phyloP scores from a whole-genome alignment of 2,888 invertebrate species.

The Alitta virens region DNA sequence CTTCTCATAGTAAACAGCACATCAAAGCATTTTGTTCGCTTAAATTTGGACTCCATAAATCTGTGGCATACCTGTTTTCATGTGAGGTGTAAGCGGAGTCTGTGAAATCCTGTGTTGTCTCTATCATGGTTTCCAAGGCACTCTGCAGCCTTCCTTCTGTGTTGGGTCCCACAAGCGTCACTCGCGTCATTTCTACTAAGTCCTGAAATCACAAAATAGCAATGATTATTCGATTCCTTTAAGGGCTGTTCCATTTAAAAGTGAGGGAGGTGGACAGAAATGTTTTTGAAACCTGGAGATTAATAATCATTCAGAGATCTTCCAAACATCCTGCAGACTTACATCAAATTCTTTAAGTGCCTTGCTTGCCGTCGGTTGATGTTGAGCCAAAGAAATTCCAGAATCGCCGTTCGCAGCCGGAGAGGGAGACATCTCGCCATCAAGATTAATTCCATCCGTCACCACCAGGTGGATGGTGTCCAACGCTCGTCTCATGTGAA shows the following conservation, averaged over 20 bases:
- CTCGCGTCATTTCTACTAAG: slow-evolving; percentile 80
- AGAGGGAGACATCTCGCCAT: slow-evolving; percentile 38
- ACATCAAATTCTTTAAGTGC: slow-evolving; percentile 78
- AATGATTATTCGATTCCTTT: too few relatives aligned
- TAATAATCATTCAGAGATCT: too few relatives aligned
- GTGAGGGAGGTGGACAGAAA: too few relatives aligned
- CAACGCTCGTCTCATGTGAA: slow-evolving; percentile 92
- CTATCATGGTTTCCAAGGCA: slow-evolving; percentile 79
- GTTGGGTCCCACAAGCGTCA: slow-evolving; percentile 71
- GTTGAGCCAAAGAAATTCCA: slow-evolving; percentile 56
- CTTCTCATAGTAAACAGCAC: too few relatives aligned
- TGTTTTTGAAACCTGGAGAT: too few relatives aligned
- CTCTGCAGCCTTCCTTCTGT: slow-evolving; percentile 77
- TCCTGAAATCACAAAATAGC: slow-evolving; percentile 57
- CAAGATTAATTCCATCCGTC: slow-evolving; percentile 77
- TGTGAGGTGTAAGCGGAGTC: slow-evolving; percentile 98
- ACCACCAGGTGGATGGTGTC: slow-evolving; percentile 96
- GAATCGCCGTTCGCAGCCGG: slow-evolving; percentile 46
- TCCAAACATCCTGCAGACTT: too few relatives aligned
- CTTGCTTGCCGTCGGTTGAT: slow-evolving; percentile 66
- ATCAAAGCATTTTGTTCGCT: too few relatives aligned
- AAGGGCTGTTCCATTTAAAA: too few relatives aligned
- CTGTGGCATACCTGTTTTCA: slow-evolving; percentile 59
- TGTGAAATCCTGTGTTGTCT: slow-evolving; percentile 94
- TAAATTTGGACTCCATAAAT: too few relatives aligned